Evolutionary conservation across 2,113 vertebrate species (phyloP).

Genomic region (Pycnonotus jocosus): DNA sequence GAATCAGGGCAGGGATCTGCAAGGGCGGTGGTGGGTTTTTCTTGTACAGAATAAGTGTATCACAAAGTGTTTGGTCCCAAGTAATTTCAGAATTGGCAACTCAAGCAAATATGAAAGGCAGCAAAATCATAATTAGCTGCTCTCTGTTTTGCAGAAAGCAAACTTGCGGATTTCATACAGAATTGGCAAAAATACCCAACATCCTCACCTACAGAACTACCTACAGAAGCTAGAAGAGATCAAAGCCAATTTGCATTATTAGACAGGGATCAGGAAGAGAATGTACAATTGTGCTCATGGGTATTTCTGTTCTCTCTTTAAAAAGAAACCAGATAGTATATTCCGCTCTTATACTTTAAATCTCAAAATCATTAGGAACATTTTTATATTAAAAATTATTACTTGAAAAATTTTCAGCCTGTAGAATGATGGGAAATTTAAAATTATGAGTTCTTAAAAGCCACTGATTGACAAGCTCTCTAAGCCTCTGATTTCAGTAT

Average conservation of each 20-base stretch:
- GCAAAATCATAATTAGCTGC: not conserved
- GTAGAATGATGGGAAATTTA: not conserved
- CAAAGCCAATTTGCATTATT: not conserved
- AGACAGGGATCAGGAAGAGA: not conserved
- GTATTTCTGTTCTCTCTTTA: not conserved
- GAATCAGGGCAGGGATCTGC: not conserved
- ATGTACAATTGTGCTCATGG: not conserved
- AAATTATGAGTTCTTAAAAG: not conserved
- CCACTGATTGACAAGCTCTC: not conserved
- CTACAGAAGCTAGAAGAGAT: not conserved
- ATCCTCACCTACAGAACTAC: not conserved
- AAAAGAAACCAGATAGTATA: not conserved
- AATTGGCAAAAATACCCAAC: not conserved
- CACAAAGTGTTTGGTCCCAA: not conserved
- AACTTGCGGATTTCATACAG: not conserved
- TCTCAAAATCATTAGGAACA: not conserved
- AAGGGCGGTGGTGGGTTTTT: not conserved
- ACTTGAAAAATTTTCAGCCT: not conserved
- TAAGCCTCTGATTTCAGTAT: not conserved
- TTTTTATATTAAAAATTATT: not conserved
- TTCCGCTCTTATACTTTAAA: not conserved
- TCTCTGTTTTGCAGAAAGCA: not conserved
- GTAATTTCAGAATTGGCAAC: not conserved
- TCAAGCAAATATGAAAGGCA: not conserved
- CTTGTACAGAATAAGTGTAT: not conserved